These are phyloP conservation scores for Chloroceryle aenea DNA, from an alignment of 2,113 vertebrate genomes.

Conservation along the genomic window DNA sequence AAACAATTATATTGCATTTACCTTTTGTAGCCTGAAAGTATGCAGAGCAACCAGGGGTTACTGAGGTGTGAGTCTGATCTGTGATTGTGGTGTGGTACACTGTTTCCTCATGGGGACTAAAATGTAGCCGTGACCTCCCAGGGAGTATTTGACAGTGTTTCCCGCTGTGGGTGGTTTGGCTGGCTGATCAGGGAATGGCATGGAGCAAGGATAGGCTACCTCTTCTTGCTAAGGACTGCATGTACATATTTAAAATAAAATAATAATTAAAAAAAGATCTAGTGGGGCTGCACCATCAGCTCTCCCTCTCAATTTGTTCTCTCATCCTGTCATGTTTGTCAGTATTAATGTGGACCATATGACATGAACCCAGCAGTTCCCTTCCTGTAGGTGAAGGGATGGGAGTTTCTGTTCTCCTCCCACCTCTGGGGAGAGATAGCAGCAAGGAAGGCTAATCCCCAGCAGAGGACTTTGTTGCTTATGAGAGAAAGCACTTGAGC, in stretches of 20 bases:
- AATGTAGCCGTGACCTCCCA: not conserved
- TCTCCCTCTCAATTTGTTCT: not conserved
- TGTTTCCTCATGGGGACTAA: not conserved
- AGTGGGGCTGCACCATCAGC: not conserved
- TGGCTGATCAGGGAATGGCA: not conserved
- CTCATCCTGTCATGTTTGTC: not conserved
- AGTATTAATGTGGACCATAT: rapidly evolving
- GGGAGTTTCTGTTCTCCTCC: not conserved
- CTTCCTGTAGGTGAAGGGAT: not conserved
- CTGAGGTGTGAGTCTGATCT: not conserved
- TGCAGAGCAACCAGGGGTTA: not conserved
- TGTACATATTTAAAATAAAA: not conserved
- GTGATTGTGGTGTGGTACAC: not conserved
- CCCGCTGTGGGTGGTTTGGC: rapidly evolving
- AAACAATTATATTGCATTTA: not conserved
- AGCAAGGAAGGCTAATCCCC: not conserved
- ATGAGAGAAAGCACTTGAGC: not conserved
- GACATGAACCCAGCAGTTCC: not conserved
- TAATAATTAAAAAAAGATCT: not conserved
- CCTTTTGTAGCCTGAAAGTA: not conserved
- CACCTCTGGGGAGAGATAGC: not conserved
- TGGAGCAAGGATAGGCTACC: not conserved
- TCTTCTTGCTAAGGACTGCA: not conserved
- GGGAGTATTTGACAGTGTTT: not conserved
- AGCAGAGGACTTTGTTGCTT: not conserved